Conservation (phyloP, 2,888 invertebrate genomes). For the Hofmannophila pseudospretella region DNA sequence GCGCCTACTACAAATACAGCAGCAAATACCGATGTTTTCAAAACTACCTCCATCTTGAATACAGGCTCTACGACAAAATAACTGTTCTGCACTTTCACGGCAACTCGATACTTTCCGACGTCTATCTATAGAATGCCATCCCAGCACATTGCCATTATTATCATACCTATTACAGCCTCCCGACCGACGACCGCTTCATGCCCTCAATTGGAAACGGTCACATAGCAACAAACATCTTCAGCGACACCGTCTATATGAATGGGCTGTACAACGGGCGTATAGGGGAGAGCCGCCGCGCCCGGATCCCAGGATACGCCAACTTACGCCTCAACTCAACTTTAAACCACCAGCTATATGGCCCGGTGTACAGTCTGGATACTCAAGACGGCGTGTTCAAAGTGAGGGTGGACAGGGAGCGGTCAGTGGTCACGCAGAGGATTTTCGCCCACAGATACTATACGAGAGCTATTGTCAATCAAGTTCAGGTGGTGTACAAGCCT, state of each 20-base stretch:
- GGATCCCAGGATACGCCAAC: conserved; percentile 79
- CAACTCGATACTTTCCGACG: too few species aligned
- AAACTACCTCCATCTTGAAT: too few species aligned
- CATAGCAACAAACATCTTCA: conserved; percentile 76
- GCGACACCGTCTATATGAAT: conserved; percentile 79
- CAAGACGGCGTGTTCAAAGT: conserved; percentile 67
- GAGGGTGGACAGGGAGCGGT: conserved; percentile 62
- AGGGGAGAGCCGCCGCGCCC: conserved; percentile 77
- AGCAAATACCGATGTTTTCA: too few species aligned
- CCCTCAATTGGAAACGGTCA: conserved; percentile 80
- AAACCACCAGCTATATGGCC: conserved; percentile 48
- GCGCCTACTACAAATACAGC: not conserved
- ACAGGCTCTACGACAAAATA: too few species aligned
- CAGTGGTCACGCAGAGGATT: conserved; percentile 65
- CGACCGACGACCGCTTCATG: conserved; percentile 75
- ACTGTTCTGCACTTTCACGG: too few species aligned
- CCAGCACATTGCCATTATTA: too few species aligned
- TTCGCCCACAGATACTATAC: conserved; percentile 70
- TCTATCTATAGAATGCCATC: too few species aligned
- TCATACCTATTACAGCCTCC: conserved; percentile 67
- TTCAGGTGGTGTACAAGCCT: conserved; percentile 61
- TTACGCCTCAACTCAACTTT: conserved; percentile 68
- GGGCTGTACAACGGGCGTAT: conserved; percentile 77
- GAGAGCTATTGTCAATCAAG: conserved; percentile 69
- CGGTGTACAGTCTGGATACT: conserved; percentile 65